These are phyloP conservation scores for Montipora foliosa DNA, from an alignment of 64 coral and sea anemone genomes.

Conservation along the genomic window DNA sequence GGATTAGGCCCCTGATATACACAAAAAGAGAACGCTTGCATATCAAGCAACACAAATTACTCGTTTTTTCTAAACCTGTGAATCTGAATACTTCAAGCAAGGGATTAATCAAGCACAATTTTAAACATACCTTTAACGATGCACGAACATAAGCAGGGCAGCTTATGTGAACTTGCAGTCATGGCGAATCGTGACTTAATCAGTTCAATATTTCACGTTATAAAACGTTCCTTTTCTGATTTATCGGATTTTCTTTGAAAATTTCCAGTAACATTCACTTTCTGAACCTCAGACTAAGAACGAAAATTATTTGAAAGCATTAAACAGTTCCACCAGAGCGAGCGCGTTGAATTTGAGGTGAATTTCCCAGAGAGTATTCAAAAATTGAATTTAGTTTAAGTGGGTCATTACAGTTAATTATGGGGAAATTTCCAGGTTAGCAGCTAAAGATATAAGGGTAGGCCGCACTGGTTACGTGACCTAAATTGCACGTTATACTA, in stretches of 20 bases:
- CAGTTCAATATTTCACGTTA: background rate
- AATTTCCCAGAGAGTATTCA: too few species aligned
- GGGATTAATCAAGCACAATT: background rate
- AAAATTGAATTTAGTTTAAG: background rate
- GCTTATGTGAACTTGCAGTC: background rate
- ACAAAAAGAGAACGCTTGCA: background rate
- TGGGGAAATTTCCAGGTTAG: constrained; percentile 4
- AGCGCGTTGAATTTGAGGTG: too few species aligned
- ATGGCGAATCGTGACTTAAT: background rate
- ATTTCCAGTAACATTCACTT: too few species aligned
- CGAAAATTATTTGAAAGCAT: too few species aligned
- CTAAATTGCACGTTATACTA: constrained; percentile 5
- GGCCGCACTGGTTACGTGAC: constrained; percentile 3
- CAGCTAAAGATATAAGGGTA: background rate
- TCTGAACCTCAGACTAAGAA: too few species aligned
- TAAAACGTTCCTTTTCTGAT: background rate
- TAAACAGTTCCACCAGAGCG: too few species aligned
- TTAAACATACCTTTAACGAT: constrained; percentile 1
- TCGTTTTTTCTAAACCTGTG: background rate
- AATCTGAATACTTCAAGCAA: background rate
- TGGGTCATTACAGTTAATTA: constrained; percentile 2
- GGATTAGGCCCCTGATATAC: background rate
- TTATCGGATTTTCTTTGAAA: too few species aligned
- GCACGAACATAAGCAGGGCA: background rate
- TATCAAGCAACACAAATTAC: constrained; percentile 1